These are phyloP conservation scores for Taphrorychus bicolor DNA, from an alignment of 2,888 invertebrate species.

Conservation along the genomic window DNA sequence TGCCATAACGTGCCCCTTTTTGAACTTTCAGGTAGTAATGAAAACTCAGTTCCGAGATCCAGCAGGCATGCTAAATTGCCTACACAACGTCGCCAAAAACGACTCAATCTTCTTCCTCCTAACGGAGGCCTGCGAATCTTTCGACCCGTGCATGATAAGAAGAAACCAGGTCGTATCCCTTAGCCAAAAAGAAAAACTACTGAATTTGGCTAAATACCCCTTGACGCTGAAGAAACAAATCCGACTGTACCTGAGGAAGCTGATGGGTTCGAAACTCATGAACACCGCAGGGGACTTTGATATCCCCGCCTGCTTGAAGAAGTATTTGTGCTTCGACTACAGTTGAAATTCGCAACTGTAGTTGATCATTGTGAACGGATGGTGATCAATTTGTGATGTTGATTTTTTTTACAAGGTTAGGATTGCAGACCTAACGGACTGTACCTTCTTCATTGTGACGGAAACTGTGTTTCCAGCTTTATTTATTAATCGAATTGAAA, in stretches of 20 bases:
- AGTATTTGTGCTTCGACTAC: constrained; percentile 74
- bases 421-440: constrained; percentile 11
- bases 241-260: constrained; percentile 49
- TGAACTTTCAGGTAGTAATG: constrained; percentile 70
- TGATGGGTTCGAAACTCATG: constrained; percentile 66
- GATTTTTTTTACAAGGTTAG: constrained; percentile 16
- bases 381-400: constrained; percentile 35
- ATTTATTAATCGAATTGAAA: not conserved
- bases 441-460: constrained; percentile 3
- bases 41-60: constrained; percentile 86
- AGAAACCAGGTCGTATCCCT: constrained; percentile 72
- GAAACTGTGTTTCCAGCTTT: constrained; percentile 10
- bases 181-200: constrained; percentile 70
- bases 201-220: constrained; percentile 72
- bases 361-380: constrained; percentile 7
- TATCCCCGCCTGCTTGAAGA: constrained; percentile 70
- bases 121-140: constrained; percentile 77
- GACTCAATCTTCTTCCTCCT: constrained; percentile 73
- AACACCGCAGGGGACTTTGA: constrained; percentile 67
- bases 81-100: constrained; percentile 68
- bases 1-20: not conserved
- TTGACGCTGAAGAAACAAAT: constrained; percentile 70
- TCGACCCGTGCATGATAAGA: constrained; percentile 81
- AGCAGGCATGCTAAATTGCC: constrained; percentile 80
- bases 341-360: constrained; percentile 55